Conservation (phyloP, 2,797 vertebrate species). For the Ptychobarbus kaznakovi region DNA sequence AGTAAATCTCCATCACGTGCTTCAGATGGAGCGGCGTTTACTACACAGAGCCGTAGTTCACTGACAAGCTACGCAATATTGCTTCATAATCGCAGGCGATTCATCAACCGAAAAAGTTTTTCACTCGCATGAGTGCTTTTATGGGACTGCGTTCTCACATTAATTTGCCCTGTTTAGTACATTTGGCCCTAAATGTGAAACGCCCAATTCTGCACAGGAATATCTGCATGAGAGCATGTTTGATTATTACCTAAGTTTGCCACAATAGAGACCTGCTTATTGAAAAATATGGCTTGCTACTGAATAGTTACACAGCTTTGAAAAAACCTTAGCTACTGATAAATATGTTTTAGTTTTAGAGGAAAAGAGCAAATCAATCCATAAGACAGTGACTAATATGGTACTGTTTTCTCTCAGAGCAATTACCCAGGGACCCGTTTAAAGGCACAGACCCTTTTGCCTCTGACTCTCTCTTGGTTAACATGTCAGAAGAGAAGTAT, state of each 20-base stretch:
- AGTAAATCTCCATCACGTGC: too few relatives aligned
- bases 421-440: constrained; percentile 88
- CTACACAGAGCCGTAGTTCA: too few relatives aligned
- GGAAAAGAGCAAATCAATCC: background rate
- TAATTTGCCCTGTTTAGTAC: background rate
- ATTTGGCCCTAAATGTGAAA: background rate
- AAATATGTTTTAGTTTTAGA: background rate
- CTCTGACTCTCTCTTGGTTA: constrained; percentile 82
- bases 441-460: constrained; percentile 90
- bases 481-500: constrained; percentile 75
- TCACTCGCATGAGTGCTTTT: background rate
- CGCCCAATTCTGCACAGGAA: background rate
- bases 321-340: background rate
- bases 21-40: too few relatives aligned
- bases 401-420: constrained; percentile 75
- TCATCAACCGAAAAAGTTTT: too few relatives aligned
- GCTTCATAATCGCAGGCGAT: too few relatives aligned
- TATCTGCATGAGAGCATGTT: background rate
- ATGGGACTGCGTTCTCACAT: background rate
- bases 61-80: too few relatives aligned
- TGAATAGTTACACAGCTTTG: background rate
- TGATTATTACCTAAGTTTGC: background rate
- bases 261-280: background rate
- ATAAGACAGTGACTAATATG: constrained; percentile 25
- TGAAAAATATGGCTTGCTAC: background rate